Percentiles rank a stretch among this genome's conserved stretches.
These are phyloP conservation scores for Zaprionus nigranus DNA, from an alignment of 1,140 invertebrate species.

Conservation along the genomic window DNA sequence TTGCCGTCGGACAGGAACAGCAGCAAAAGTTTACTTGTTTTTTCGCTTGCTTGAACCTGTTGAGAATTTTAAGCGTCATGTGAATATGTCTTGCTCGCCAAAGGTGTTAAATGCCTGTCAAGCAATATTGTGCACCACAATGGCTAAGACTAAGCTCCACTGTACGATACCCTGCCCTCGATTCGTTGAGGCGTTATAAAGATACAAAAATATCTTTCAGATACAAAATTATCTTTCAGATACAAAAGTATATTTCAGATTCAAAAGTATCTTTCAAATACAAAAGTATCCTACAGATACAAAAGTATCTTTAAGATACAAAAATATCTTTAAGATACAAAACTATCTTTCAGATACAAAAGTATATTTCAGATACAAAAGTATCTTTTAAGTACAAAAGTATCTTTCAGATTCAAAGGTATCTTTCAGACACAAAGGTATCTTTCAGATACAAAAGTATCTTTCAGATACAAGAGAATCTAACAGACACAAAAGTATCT, in stretches of 20 bases:
- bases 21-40: not conserved
- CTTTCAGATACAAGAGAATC: too few relatives aligned
- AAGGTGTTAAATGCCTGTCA: not conserved
- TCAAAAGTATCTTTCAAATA: not conserved
- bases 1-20: not conserved
- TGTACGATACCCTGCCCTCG: not conserved
- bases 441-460: too few relatives aligned
- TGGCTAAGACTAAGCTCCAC: not conserved
- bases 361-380: too few relatives aligned
- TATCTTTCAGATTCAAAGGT: too few relatives aligned
- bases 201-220: not conserved
- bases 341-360: too few relatives aligned
- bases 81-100: conserved; percentile 14
- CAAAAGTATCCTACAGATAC: not conserved
- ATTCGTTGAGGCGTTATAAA: not conserved
- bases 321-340: too few relatives aligned
- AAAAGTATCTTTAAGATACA: too few relatives aligned
- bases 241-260: not conserved
- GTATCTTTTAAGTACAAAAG: too few relatives aligned
- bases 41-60: conserved; percentile 20
- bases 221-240: not conserved
- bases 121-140: too few relatives aligned
- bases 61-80: conserved; percentile 25
- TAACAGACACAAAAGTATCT: too few relatives aligned
- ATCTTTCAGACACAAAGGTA: too few relatives aligned